Percentiles rank a stretch among this genome's conserved stretches.
Evolutionary conservation across 2,113 vertebrate genomes (phyloP).

Genomic region (Cyprinodon brontotheroides): DNA sequence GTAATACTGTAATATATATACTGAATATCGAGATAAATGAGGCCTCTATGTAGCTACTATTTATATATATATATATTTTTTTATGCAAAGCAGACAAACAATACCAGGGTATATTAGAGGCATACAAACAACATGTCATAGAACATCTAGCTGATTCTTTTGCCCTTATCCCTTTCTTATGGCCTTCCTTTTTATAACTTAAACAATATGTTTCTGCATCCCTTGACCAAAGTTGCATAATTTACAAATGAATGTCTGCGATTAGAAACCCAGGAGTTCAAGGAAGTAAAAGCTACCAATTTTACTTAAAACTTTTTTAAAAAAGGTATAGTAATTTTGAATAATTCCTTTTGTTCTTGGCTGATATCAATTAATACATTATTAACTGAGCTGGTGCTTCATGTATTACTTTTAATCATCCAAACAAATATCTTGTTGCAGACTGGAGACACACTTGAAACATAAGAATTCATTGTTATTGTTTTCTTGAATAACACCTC

Average conservation of each 20-base stretch:
- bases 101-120: slow-evolving; percentile 6
- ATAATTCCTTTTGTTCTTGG: slow-evolving; percentile 5
- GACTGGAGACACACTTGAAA: slow-evolving; percentile 35
- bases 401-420: slow-evolving; percentile 20
- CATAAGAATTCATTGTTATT: slow-evolving; percentile 24
- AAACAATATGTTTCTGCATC: neutral
- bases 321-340: slow-evolving; percentile 1
- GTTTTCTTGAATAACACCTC: slow-evolving; percentile 44
- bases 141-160: slow-evolving; percentile 13
- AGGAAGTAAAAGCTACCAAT: slow-evolving; percentile 1
- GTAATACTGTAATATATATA: too few species aligned
- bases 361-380: slow-evolving; percentile 18
- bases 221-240: neutral
- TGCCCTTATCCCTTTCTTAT: slow-evolving; percentile 5
- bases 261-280: slow-evolving; percentile 3
- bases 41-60: slow-evolving; percentile 16
- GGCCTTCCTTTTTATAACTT: slow-evolving; percentile 8
- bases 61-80: slow-evolving; percentile 34
- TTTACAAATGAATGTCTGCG: slow-evolving; percentile 22
- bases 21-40: neutral
- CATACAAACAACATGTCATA: neutral
- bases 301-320: slow-evolving; percentile 7
- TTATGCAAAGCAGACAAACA: slow-evolving; percentile 20
- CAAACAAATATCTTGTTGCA: neutral
- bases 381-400: slow-evolving; percentile 5